Evolutionary conservation across 1,140 invertebrate species (phyloP), one percentile per base, ranked within the genome.

Genomic region (Euura lappo): DNA sequence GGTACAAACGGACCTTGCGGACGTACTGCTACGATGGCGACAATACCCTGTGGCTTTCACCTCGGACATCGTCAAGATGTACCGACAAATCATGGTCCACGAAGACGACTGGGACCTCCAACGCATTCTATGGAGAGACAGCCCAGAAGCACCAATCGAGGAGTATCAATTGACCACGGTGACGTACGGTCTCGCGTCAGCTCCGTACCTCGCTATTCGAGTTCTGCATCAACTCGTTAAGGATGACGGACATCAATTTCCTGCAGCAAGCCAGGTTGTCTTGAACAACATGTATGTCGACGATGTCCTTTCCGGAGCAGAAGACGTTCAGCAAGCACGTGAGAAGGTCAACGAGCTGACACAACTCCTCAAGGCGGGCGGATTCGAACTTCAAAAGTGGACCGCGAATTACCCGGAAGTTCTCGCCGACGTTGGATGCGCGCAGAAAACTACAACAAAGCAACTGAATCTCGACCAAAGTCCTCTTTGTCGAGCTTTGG

Each of bases 131-230:
- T 86, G 84, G 81, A 42, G 79, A 64, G 10, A 65, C 2, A 6
- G 44, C n/a, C 70, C 51, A 0, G 28, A 69, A 11, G 45, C 81
- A 43, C 46, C 73, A 0, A 68, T 85, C 6, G 45, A 64, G 44
- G 75, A 70, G 11, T 88, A 66, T 77, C 72, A 71, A 44, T 68
- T 88, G 3, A 78, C 69, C 5, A 87, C 81, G 2, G 79, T 87
- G 2, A 87, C 85, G 0, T 89, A 84, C 73, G 85, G 87, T 2
- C 83, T 80, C 67, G 60, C 77, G 2, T 74, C 72, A 6, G 79
- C 80, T 6, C 74, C 83, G 0, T 87, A 77, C 75, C 72, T 83
- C 65, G 83, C 83, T 0, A 77, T 74, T 6, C 66, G 77, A 68
- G 76, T 47, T 77, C 65, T 88, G 3, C 47, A 81, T n/a, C 80